phyloP scores from a whole-genome alignment of 1,140 invertebrate species.

The Hylaeus anthracinus region DNA sequence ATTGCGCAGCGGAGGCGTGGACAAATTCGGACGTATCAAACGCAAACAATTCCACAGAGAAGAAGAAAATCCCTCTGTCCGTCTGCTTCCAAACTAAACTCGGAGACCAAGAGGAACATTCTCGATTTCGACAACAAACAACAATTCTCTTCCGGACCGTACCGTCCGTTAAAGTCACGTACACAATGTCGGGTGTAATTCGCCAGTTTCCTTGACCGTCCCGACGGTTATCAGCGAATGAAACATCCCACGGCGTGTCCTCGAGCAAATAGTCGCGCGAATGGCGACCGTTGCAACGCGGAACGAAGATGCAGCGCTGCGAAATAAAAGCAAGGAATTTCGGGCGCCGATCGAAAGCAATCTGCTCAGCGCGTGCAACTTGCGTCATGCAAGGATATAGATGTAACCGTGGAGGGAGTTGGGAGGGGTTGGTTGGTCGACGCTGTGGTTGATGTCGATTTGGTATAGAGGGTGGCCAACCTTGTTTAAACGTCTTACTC shows the following conservation, averaged over 20 bases:
- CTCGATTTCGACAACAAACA: neutral
- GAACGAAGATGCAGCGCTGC: neutral
- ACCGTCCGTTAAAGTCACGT: neutral
- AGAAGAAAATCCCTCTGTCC: neutral
- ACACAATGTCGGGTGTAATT: neutral
- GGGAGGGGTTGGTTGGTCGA: neutral
- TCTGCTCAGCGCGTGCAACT: slow-evolving; percentile 14
- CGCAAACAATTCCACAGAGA: too few relatives aligned
- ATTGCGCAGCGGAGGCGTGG: too few relatives aligned
- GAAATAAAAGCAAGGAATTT: slow-evolving; percentile 16
- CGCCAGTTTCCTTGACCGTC: neutral
- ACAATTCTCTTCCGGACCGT: neutral
- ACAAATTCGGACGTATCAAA: too few relatives aligned
- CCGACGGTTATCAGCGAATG: neutral
- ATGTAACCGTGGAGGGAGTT: slow-evolving; percentile 3
- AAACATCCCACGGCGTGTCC: neutral
- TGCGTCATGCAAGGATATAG: slow-evolving; percentile 39
- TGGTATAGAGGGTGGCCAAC: neutral
- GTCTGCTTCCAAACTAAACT: neutral
- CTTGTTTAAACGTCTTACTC: too few relatives aligned
- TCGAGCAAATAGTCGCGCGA: neutral
- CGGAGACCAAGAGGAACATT: neutral
- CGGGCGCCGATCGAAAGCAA: slow-evolving; percentile 37
- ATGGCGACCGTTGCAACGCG: neutral
- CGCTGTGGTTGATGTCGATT: slow-evolving; percentile 38